Conservation (phyloP, 2,797 vertebrate species). For the Tadarida brasiliensis region DNA sequence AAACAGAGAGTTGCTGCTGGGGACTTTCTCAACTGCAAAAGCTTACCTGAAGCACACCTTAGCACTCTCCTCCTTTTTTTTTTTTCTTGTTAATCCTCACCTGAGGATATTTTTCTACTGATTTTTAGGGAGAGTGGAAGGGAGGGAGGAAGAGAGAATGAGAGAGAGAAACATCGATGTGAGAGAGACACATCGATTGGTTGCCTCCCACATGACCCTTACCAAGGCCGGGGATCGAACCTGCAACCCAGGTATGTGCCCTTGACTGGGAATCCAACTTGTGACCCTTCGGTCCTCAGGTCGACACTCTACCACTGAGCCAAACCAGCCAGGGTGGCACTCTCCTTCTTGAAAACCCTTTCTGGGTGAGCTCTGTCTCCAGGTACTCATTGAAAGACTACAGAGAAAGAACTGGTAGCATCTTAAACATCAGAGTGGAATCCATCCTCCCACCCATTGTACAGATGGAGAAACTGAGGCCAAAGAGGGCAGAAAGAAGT, state of each 20-base stretch:
- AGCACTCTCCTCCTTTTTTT: not conserved
- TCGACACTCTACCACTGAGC: too few species aligned
- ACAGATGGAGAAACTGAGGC: not conserved
- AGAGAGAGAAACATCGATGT: too few species aligned
- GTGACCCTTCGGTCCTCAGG: too few species aligned
- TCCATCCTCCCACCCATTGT: not conserved
- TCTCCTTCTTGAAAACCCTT: not conserved
- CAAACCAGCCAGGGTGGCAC: not conserved
- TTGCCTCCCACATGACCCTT: too few species aligned
- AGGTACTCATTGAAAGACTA: not conserved
- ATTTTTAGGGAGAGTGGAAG: too few species aligned
- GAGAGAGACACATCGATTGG: too few species aligned
- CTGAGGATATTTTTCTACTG: too few species aligned
- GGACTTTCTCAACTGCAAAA: not conserved
- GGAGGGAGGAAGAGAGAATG: too few species aligned
- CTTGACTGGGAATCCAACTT: too few species aligned
- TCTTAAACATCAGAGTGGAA: not conserved
- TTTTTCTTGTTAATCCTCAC: too few species aligned
- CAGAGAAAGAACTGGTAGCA: not conserved
- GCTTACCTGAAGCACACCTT: accelerated
- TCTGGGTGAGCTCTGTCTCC: not conserved
- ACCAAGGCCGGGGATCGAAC: too few species aligned
- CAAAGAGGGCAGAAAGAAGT: not conserved
- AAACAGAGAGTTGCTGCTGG: not conserved
- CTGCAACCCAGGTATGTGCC: too few species aligned